A percentile compares a stretch with the other conserved stretches of the same genome.
phyloP scores from a whole-genome alignment of 2,888 invertebrate genomes.

The Caenorhabditis parvicauda region DNA sequence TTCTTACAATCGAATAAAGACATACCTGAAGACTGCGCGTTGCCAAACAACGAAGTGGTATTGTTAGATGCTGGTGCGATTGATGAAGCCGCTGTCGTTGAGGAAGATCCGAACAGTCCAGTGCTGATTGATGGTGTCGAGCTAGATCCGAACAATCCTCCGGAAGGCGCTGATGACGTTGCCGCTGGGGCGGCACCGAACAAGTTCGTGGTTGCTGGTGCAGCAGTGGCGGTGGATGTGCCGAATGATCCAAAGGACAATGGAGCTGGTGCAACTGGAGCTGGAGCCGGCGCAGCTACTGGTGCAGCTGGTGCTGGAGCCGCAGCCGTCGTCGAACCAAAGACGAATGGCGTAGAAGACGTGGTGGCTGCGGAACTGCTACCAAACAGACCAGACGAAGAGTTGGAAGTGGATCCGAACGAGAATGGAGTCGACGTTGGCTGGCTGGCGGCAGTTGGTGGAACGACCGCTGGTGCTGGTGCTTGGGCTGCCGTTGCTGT shows the following conservation, averaged over 20 bases:
- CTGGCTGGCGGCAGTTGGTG: neutral
- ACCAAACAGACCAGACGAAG: slow-evolving; percentile 1
- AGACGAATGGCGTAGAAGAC: neutral
- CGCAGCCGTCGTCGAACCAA: neutral
- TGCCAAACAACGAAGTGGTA: too few species aligned
- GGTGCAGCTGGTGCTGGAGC: neutral
- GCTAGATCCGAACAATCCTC: too few species aligned
- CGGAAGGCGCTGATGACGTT: neutral
- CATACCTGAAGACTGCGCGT: too few species aligned
- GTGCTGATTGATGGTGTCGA: too few species aligned
- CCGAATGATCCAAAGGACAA: slow-evolving; percentile 14
- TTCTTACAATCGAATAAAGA: too few species aligned
- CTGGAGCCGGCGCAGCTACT: slow-evolving; percentile 1
- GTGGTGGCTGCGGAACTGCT: too few species aligned
- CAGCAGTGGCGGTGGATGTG: neutral
- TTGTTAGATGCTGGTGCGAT: neutral
- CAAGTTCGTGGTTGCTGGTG: neutral
- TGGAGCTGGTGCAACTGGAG: slow-evolving; percentile 2
- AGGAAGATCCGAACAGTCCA: slow-evolving; percentile 3
- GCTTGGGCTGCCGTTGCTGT: neutral
- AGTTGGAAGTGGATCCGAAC: neutral
- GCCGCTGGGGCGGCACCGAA: slow-evolving; percentile 4
- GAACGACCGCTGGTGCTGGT: neutral
- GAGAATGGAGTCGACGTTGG: neutral
- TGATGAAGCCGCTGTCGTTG: neutral